A percentile compares a stretch with the other conserved stretches of the same genome.
Evolutionary conservation across 2,888 invertebrate species (phyloP).

Genomic region (Acanthosepion esculentum): DNA sequence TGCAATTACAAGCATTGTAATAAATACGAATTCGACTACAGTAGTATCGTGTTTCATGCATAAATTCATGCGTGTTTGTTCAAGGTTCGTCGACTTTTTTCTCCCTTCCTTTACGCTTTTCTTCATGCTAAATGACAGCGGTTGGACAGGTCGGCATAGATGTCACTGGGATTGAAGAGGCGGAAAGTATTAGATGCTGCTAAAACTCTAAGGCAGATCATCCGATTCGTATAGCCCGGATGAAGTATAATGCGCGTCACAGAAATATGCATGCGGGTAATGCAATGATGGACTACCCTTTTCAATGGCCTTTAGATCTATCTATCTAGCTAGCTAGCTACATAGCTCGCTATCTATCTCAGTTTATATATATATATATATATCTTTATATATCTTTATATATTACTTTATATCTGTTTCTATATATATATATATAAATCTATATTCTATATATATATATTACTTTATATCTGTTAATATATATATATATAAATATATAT

Average conservation of each 20-base stretch:
- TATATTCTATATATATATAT: too few species aligned
- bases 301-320: not conserved
- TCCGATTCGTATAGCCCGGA: not conserved
- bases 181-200: constrained; percentile 15
- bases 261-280: not conserved
- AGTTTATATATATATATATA: not conserved
- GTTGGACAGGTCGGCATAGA: not conserved
- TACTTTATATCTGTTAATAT: not conserved
- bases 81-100: not conserved
- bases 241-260: not conserved
- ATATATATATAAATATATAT: not conserved
- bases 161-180: not conserved
- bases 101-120: not conserved
- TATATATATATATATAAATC: too few species aligned
- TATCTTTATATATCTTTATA: too few species aligned
- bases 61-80: not conserved
- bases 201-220: not conserved
- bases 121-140: not conserved
- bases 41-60: not conserved
- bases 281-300: not conserved
- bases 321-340: not conserved
- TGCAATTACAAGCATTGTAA: too few species aligned
- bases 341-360: not conserved
- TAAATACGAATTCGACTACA: too few species aligned
- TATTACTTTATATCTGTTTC: not conserved